Conservation (phyloP, 2,888 invertebrate species). For the Tetragnatha montana region DNA sequence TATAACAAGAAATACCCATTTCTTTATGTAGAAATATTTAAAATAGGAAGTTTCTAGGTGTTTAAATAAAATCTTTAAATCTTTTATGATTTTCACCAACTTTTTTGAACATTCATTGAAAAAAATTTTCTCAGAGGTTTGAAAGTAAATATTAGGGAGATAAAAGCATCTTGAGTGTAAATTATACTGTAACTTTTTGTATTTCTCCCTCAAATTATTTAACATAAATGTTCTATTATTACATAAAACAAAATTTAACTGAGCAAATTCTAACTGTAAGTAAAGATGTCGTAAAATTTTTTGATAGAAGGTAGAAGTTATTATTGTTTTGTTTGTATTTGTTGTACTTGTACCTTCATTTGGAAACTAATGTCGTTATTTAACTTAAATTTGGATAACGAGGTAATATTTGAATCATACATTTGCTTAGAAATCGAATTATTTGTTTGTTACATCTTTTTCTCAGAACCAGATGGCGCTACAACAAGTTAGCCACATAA, state of each 20-base stretch:
- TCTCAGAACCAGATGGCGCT: slow-evolving; percentile 62
- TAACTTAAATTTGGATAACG: not conserved
- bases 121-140: too few species aligned
- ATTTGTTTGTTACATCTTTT: not conserved
- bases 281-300: slow-evolving; percentile 10
- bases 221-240: slow-evolving; percentile 11
- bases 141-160: too few species aligned
- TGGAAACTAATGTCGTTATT: not conserved
- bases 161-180: too few species aligned
- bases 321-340: not conserved
- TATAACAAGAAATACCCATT: too few species aligned
- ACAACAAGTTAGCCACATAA: slow-evolving; percentile 22
- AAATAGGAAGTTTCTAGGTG: too few species aligned
- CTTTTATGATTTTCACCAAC: too few species aligned
- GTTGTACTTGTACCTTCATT: not conserved
- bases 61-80: too few species aligned
- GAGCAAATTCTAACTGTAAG: slow-evolving; percentile 48
- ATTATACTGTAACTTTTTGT: too few species aligned
- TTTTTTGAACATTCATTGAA: too few species aligned
- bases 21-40: too few species aligned
- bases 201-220: too few species aligned
- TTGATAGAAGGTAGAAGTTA: not conserved
- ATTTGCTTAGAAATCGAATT: not conserved
- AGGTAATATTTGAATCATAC: not conserved
- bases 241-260: slow-evolving; percentile 40